Evolutionary conservation across 2,113 vertebrate species (phyloP), one percentile per base, ranked within the genome.

Genomic region (Siphamia tubifer): DNA sequence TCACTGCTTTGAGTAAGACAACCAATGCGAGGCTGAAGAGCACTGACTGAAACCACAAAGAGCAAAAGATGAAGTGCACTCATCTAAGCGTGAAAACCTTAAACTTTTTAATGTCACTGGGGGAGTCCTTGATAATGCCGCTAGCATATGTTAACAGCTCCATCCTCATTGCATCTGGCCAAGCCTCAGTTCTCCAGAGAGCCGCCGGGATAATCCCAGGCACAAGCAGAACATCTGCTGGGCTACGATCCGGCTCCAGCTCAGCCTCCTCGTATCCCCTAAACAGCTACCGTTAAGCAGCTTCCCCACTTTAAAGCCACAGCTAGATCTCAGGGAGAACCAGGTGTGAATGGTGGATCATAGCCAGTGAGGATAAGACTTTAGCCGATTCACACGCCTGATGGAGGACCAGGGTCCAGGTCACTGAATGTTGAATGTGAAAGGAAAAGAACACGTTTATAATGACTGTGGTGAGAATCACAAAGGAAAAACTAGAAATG

Each of bases 191-290:
- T 42, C 67, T 60, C 38, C 17, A 4, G 34, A 39, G 24, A 48
- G 42, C 19, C 6, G 24, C 36, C 1, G 10, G 23, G 45, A 53
- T 69, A 60, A 69, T 42, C 36, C 66, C 25, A 11, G 0, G 28
- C 28, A 68, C 9, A 24, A 58, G 44, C 28, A 10, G 21, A 42
- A 58, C 34, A 53, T 70, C 39, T 70, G 67, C 35, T 34, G 45
- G 47, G 15, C 56, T 35, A 21, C 0, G 9, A 16, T 68, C 42
- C 20, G 35, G 19, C 35, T 58, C 25, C 6, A 3, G 38, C 28
- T 34, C 35, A 34, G 42, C 11, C 13, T 47, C 25, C 31, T 28
- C 1, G 8, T 44, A 36, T 28, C 40, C 40, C 40, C 12, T 23
- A 13, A 38, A 27, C 35, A 38, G 52, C 32, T 21, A 16, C 32